Conservation (phyloP, 1,140 invertebrate genomes). For the Leptonema lineaticorne region DNA sequence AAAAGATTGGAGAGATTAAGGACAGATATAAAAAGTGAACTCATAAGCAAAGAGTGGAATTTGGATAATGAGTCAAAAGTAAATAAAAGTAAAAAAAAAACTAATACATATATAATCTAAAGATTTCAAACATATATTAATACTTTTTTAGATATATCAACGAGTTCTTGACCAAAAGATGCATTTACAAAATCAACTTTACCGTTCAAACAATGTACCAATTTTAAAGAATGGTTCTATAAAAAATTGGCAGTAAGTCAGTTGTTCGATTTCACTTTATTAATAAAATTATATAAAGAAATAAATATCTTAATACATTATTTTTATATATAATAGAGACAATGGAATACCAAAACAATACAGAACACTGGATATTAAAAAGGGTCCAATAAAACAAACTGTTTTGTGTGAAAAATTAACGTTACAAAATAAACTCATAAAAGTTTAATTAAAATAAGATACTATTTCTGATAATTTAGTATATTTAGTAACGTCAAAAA, state of each 20-base stretch:
- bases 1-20: constrained; percentile 56
- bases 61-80: constrained; percentile 58
- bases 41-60: constrained; percentile 55
- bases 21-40: constrained; percentile 54
- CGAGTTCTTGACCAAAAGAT: constrained; percentile 39
- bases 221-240: constrained; percentile 43
- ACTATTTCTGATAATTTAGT: not conserved
- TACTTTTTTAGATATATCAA: constrained; percentile 33
- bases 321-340: constrained; percentile 52
- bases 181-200: constrained; percentile 38
- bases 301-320: too few relatives aligned
- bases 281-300: too few relatives aligned
- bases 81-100: constrained; percentile 11
- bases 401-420: constrained; percentile 49
- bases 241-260: constrained; percentile 51
- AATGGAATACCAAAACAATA: constrained; percentile 48
- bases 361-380: constrained; percentile 53
- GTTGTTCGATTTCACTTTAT: not conserved
- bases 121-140: not conserved
- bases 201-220: constrained; percentile 27
- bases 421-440: constrained; percentile 32
- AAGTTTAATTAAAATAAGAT: not conserved
- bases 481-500: too few relatives aligned
- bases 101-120: not conserved
- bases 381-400: constrained; percentile 52